Conservation (phyloP, 2,797 vertebrate genomes). For the Enteromius unitaeniatus region DNA sequence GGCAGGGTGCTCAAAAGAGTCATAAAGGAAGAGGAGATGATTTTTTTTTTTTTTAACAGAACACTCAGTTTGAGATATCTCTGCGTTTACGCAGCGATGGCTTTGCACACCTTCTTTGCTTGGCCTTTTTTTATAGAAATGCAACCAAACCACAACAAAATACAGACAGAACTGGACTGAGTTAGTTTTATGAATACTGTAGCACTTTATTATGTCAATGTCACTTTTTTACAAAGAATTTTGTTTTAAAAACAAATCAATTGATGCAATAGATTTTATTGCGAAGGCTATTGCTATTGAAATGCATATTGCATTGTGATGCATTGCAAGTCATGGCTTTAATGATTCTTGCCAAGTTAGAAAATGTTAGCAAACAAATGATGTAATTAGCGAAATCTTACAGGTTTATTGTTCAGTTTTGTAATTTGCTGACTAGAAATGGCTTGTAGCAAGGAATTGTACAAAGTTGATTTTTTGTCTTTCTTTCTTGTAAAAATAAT, state of each 20-base stretch:
- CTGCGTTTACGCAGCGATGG: not conserved
- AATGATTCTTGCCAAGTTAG: conserved; percentile 42
- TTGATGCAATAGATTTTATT: conserved; percentile 60
- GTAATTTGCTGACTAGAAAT: conserved; percentile 14
- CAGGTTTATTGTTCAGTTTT: not conserved
- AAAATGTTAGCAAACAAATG: not conserved
- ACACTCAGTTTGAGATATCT: conserved; percentile 9
- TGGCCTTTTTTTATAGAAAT: conserved; percentile 67
- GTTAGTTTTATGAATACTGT: conserved; percentile 47
- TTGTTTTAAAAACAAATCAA: conserved; percentile 51
- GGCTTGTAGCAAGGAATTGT: not conserved
- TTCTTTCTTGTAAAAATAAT: not conserved
- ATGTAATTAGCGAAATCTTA: not conserved
- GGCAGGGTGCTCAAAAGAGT: not conserved
- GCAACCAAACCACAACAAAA: conserved; percentile 22
- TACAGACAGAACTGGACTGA: conserved; percentile 25
- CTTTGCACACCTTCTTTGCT: conserved; percentile 35
- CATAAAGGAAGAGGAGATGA: not conserved
- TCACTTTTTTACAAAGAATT: conserved; percentile 47
- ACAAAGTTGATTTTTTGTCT: not conserved
- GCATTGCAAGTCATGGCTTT: conserved; percentile 54
- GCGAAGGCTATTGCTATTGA: conserved; percentile 60
- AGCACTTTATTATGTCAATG: conserved; percentile 71
- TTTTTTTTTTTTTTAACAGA: conserved; percentile 6
- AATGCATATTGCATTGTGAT: conserved; percentile 56